Evolutionary conservation across 2,888 invertebrate species (phyloP).

Genomic region (Drosophila merina): DNA sequence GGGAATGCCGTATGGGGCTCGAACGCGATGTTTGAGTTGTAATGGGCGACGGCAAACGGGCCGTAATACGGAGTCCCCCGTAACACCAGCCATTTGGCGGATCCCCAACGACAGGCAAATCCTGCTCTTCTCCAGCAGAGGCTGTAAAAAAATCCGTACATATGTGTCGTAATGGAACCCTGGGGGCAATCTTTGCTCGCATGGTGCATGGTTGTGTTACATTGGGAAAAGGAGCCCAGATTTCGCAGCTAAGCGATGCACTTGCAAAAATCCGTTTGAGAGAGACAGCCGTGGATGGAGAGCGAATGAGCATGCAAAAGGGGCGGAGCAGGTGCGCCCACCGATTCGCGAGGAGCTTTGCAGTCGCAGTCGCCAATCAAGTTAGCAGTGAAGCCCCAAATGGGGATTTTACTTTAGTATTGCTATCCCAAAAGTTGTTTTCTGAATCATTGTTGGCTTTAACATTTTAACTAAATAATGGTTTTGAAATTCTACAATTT

Average conservation of each 20-base stretch:
- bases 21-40: conserved; percentile 32
- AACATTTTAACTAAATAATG: no score
- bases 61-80: not conserved
- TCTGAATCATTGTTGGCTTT: no score
- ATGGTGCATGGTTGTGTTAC: conserved; percentile 84
- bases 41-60: not conserved
- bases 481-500: no score
- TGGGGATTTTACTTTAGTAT: conserved; percentile 28
- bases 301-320: conserved; percentile 12
- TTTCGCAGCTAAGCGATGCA: conserved; percentile 79
- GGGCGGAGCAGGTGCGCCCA: conserved; percentile 51
- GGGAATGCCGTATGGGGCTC: conserved; percentile 9
- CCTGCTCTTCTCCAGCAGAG: conserved; percentile 8
- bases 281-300: conserved; percentile 22
- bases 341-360: conserved; percentile 37
- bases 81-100: not conserved
- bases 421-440: not conserved
- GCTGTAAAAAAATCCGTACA: conserved; percentile 33
- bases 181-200: conserved; percentile 81
- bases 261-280: conserved; percentile 47
- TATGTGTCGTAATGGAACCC: conserved; percentile 69
- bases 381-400: conserved; percentile 41
- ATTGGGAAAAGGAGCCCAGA: conserved; percentile 84
- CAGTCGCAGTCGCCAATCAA: conserved; percentile 47
- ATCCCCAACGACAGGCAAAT: conserved; percentile 3